Evolutionary conservation across 2,113 vertebrate genomes (phyloP), one percentile per base, ranked within the genome.

Genomic region (Gymnocephalus cernua): DNA sequence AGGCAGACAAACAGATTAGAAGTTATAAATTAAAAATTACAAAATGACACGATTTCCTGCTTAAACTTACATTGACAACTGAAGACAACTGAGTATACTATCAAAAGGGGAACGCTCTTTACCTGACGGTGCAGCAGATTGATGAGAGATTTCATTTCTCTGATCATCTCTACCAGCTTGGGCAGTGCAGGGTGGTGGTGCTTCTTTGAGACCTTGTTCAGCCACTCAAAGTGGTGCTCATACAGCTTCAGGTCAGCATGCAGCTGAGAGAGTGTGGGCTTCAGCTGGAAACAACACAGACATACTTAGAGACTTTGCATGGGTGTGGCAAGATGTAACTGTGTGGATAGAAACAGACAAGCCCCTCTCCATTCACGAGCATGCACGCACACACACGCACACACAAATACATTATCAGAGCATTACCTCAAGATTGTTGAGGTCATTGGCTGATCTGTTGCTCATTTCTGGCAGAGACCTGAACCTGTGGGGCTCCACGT

Each of bases 171-270:
- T 15, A 74, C 83, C 71, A 95, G 83, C 68, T 95, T 95, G 57
- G 93, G 92, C 56, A 93, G 74, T 6, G 91, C 87, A 12, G 90
- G 87, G 79, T 95, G 92, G 18, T 94, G 92, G 78, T 95, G 95
- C 80, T 91, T 95, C 86, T 93, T 93, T n/a, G 94, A 93, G 19
- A 93, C 89, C 77, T 35, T 90, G 91, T 91, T 95, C 54, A 95
- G 89, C 95, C 95, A 95, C 79, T 95, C 95, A 56, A 95, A 95
- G 90, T 96, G 95, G 74, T 95, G 93, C 91, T 95, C 94, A 16
- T 95, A 96, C 44, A 92, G 87, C 87, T 94, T 95, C 69, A 96
- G 89, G 88, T 95, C 95, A 0, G 93, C 81, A n/a, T 95, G 94
- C 66, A 96, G 94, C 91, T 95, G 94, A 51, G 95, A 91, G 48